Base-by-base conservation (phyloP, 2,113 vertebrate genomes). In the Cyrtonyx montezumae region DNA sequence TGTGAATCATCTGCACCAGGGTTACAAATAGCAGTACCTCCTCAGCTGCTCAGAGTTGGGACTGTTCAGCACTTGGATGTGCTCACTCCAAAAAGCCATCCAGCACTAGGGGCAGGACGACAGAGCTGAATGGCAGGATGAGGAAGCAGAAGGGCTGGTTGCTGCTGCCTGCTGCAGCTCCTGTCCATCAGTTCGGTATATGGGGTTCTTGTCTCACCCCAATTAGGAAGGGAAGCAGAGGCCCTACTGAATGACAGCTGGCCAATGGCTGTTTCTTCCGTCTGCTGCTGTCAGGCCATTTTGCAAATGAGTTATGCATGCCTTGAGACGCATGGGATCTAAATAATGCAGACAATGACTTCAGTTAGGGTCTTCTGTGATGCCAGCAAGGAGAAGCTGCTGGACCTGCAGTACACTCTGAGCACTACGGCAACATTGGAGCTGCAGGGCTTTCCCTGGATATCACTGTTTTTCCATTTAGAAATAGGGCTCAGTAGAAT, bases 11-110 rank as follows among this genome's bases (percentile, higher is more conserved):
- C 88, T 2, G 2, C 36, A 62, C 3, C 0, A 36, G 0, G 30
- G 87, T 94, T 94, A 94, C 32, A 92, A 88, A 90, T 46, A 75
- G 90, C 85, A 85, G 90, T 86, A 88, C 91, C 88, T 91, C 81
- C 82, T 85, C 1, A 2, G 56, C 68, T 79, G 61, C 89, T 95
- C 73, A 61, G 78, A 89, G 62, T 73, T 0, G 1, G 68, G 68
- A 96, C 65, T 56, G 59, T 1, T 7, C 68, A 78, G 68, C 81
- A 59, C 77, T 92, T 92, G 79, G 67, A 94, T 85, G 32, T 34
- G 5, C 53, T 69, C 28, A 65, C 56, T 71, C 61, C 84, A 55
- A 86, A 93, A 84, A 89, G 28, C 67, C 55, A 67, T 85, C 59
- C 51, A 43, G 68, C 40, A 68, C 30, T 77, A 48, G 4, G 12